A percentile compares a stretch with the other conserved stretches of the same genome.
phyloP scores from a whole-genome alignment of 2,113 vertebrate genomes.

The Otolemur garnettii region DNA sequence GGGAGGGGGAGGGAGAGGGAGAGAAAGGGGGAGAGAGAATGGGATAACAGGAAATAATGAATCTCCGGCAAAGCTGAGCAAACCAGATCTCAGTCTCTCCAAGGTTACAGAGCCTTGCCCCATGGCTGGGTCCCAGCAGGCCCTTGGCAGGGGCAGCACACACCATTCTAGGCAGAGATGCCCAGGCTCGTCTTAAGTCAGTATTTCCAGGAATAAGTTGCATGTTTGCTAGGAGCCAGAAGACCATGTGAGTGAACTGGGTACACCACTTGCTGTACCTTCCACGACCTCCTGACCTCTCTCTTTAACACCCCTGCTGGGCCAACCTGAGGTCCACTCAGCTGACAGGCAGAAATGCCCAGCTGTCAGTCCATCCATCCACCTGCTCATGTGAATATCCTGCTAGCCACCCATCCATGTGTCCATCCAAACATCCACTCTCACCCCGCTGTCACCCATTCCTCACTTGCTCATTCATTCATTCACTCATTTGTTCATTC shows the following conservation, averaged over 20 bases:
- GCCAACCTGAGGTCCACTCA: not conserved
- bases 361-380: not conserved
- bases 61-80: not conserved
- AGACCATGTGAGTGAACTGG: not conserved
- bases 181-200: rapidly evolving
- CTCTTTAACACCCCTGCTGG: too few species aligned
- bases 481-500: too few species aligned
- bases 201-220: not conserved
- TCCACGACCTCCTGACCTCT: not conserved
- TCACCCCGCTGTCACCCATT: too few species aligned
- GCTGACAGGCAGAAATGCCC: not conserved
- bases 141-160: not conserved
- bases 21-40: rapidly evolving
- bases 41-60: rapidly evolving
- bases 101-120: not conserved
- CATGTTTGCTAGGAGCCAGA: too few species aligned
- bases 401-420: too few species aligned
- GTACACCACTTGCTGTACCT: not conserved
- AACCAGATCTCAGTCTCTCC: not conserved
- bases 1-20: not conserved
- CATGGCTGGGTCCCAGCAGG: not conserved
- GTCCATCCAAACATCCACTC: too few species aligned
- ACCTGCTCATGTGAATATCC: too few species aligned
- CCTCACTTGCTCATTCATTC: not conserved
- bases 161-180: rapidly evolving